These are phyloP conservation scores for Drosophila gaucha DNA, from an alignment of 2,888 invertebrate species.

Conservation along the genomic window DNA sequence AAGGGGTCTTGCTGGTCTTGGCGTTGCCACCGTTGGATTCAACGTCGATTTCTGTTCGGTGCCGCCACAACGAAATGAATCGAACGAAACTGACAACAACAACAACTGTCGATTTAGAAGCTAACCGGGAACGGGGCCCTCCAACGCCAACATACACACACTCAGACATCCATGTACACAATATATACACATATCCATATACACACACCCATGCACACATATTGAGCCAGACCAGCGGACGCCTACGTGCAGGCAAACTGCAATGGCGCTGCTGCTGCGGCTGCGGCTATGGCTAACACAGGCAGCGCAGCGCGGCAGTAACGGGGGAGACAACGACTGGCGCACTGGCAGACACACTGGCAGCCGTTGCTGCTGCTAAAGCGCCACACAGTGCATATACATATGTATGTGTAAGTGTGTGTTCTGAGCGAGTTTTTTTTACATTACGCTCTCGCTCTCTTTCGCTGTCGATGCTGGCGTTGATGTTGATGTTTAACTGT, in stretches of 20 bases:
- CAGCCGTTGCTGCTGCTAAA: constrained; percentile 62
- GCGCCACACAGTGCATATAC: constrained; percentile 60
- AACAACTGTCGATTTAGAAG: constrained; percentile 39
- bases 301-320: constrained; percentile 25
- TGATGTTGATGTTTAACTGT: constrained; percentile 17
- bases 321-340: constrained; percentile 55
- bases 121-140: constrained; percentile 67
- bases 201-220: constrained; percentile 10
- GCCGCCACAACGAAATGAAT: constrained; percentile 63
- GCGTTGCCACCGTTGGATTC: constrained; percentile 37
- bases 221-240: constrained; percentile 63
- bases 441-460: constrained; percentile 29
- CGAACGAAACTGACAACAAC: constrained; percentile 69
- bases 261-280: constrained; percentile 57
- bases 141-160: constrained; percentile 64
- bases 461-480: constrained; percentile 16
- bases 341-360: constrained; percentile 79
- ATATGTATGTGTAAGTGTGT: constrained; percentile 7
- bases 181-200: constrained; percentile 8
- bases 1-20: constrained; percentile 4
- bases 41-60: constrained; percentile 63
- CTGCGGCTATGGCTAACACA: constrained; percentile 17
- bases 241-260: constrained; percentile 65
- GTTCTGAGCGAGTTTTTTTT: constrained; percentile 17
- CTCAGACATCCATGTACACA: not conserved